These are phyloP conservation scores for Sminthopsis crassicaudata DNA, from an alignment of 2,113 vertebrate genomes.

Conservation along the genomic window DNA sequence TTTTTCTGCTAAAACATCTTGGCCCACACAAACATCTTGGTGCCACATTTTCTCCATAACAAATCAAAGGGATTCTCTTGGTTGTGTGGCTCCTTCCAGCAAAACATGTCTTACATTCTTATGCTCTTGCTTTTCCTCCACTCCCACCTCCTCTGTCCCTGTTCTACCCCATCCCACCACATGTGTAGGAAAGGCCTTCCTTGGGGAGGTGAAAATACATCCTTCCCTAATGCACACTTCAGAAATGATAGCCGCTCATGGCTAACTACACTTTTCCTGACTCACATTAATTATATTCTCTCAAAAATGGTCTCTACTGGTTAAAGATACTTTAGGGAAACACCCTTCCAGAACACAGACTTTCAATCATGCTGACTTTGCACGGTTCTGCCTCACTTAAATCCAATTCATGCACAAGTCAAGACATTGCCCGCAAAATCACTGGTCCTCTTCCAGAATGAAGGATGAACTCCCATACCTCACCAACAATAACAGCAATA, in stretches of 20 bases:
- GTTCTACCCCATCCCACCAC: neutral
- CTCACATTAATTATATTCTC: neutral
- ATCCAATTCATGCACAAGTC: neutral
- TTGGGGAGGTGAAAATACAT: neutral
- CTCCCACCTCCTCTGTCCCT: neutral
- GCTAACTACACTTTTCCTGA: neutral
- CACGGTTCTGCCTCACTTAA: neutral
- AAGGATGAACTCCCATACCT: neutral
- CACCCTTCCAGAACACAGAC: neutral
- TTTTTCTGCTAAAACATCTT: neutral
- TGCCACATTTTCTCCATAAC: neutral
- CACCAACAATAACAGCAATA: neutral
- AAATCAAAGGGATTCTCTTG: neutral
- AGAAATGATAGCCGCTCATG: neutral
- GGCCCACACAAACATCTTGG: neutral
- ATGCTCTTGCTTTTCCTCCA: neutral
- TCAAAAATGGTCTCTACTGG: neutral
- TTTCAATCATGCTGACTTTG: neutral
- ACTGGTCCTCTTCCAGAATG: neutral
- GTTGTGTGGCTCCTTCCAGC: neutral
- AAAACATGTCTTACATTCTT: neutral
- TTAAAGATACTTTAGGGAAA: neutral
- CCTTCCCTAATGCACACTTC: neutral
- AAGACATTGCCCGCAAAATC: neutral
- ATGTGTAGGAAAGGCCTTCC: neutral